Percentiles rank a stretch among this genome's conserved stretches.
Conservation (phyloP, 2,888 invertebrate species). For the Lasioglossum zephyrum region DNA sequence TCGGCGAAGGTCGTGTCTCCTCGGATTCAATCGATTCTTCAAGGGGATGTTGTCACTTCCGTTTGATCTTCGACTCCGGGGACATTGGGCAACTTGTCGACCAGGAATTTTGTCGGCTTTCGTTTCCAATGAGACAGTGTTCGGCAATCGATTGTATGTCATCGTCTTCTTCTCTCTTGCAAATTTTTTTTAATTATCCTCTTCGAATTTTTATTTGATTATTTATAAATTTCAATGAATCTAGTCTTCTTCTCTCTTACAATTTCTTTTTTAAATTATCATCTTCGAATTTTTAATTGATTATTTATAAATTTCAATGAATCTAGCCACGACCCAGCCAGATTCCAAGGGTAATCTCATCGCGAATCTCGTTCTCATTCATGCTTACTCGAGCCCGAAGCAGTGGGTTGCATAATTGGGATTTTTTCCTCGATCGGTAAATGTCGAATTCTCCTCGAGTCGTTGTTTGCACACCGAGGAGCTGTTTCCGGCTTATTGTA, state of each 20-base stretch:
- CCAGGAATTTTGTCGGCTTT: background rate
- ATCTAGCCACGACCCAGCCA: background rate
- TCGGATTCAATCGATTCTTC: constrained; percentile 10
- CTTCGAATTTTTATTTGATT: background rate
- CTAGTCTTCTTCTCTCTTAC: background rate
- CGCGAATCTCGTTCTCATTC: background rate
- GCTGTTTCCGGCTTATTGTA: constrained; percentile 66
- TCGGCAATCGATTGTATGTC: background rate
- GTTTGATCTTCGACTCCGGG: background rate
- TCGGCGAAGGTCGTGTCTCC: constrained; percentile 3
- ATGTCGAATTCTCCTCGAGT: constrained; percentile 29
- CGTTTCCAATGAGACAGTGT: background rate
- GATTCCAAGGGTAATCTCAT: background rate
- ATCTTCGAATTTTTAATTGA: background rate
- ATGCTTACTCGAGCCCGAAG: background rate
- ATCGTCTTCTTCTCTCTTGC: background rate
- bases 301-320: background rate
- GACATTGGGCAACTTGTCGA: background rate
- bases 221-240: too few species aligned
- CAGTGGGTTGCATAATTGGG: background rate
- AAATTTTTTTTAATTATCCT: background rate
- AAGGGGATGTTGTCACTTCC: background rate
- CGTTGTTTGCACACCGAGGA: constrained; percentile 23
- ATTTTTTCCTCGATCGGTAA: constrained; percentile 19
- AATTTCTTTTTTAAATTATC: background rate